Evolutionary conservation across 1,140 invertebrate species (phyloP).

Genomic region (Tribolium castaneum): DNA sequence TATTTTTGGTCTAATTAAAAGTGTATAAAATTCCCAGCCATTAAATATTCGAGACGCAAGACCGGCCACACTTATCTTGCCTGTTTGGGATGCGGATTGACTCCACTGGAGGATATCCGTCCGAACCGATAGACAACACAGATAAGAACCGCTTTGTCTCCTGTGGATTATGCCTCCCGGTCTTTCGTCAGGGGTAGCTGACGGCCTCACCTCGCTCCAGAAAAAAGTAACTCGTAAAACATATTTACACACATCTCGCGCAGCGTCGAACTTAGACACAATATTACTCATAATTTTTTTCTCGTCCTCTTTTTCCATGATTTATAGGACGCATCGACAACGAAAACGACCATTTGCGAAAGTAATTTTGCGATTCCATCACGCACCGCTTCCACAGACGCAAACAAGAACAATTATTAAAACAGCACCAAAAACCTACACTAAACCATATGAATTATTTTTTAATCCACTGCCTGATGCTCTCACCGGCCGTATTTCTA

Average conservation of each 20-base stretch:
- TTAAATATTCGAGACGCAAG: not conserved
- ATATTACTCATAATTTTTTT: constrained; percentile 26
- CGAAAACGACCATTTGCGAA: constrained; percentile 10
- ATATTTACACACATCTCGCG: constrained; percentile 34
- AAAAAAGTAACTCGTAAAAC: constrained; percentile 32
- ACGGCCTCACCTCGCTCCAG: not conserved
- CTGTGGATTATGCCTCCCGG: constrained; percentile 26
- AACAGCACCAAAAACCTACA: not conserved
- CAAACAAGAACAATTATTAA: not conserved
- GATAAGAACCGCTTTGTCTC: constrained; percentile 33
- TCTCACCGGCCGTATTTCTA: too few relatives aligned
- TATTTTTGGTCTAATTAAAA: too few relatives aligned
- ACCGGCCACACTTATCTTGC: constrained; percentile 15
- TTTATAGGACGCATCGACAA: constrained; percentile 18
- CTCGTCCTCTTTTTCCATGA: not conserved
- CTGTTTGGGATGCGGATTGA: constrained; percentile 30
- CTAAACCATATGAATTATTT: too few relatives aligned
- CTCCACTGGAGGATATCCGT: constrained; percentile 26
- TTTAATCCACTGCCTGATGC: too few relatives aligned
- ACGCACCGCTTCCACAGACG: not conserved
- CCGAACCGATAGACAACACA: constrained; percentile 25
- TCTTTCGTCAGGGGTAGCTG: not conserved
- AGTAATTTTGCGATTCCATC: constrained; percentile 3
- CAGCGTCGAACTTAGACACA: constrained; percentile 23
- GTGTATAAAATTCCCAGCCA: too few relatives aligned